phyloP scores from a whole-genome alignment of 2,888 invertebrate species.

The Calephelis perditalis region DNA sequence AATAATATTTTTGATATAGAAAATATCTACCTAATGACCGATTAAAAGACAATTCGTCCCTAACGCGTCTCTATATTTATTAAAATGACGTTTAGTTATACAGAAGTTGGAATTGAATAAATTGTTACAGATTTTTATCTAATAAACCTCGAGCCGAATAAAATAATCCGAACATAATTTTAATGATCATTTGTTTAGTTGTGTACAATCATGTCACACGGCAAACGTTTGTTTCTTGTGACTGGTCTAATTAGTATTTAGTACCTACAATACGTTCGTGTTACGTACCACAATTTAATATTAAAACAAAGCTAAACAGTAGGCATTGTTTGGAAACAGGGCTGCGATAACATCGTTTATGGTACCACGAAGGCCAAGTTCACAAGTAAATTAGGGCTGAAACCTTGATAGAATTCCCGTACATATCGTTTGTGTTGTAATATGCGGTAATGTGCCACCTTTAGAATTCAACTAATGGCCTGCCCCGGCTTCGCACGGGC shows the following conservation, averaged over 20 bases:
- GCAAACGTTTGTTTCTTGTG: not conserved
- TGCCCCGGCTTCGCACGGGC: too few relatives aligned
- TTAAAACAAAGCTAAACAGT: constrained; percentile 10
- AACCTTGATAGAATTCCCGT: constrained; percentile 6
- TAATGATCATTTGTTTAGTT: not conserved
- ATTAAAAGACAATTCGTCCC: too few relatives aligned
- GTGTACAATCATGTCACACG: not conserved
- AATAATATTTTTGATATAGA: too few relatives aligned
- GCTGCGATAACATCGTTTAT: constrained; percentile 18
- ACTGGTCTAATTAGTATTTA: not conserved
- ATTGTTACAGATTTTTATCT: too few relatives aligned
- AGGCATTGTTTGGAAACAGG: constrained; percentile 15
- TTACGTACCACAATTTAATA: constrained; percentile 8
- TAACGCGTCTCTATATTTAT: too few relatives aligned
- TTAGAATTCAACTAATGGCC: too few relatives aligned
- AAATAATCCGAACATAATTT: too few relatives aligned
- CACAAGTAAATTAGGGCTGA: constrained; percentile 9
- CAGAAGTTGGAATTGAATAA: too few relatives aligned
- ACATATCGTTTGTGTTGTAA: constrained; percentile 1
- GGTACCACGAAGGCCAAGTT: constrained; percentile 17
- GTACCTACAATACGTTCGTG: not conserved
- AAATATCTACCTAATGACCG: too few relatives aligned
- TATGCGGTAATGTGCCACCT: too few relatives aligned
- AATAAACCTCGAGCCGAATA: too few relatives aligned
- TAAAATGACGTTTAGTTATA: too few relatives aligned